phyloP scores from a whole-genome alignment of 2,888 invertebrate species.

The Tethea ocularis region DNA sequence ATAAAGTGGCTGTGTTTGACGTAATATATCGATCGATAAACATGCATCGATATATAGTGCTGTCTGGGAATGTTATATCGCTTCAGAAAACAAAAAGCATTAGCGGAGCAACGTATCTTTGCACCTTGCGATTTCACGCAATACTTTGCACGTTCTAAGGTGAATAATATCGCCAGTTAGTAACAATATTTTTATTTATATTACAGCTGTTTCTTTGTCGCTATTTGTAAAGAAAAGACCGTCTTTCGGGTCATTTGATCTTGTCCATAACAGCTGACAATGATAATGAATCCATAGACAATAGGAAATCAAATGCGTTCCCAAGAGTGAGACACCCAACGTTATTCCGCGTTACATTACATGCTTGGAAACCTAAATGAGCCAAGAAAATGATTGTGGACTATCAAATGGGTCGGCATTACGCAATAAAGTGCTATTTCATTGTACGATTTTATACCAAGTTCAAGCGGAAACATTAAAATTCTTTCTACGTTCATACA shows the following conservation, averaged over 20 bases:
- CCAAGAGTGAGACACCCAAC: not conserved
- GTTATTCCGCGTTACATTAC: slow-evolving; percentile 24
- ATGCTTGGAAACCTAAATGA: slow-evolving; percentile 44
- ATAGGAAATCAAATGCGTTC: not conserved
- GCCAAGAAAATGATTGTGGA: slow-evolving; percentile 45
- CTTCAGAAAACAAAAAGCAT: not conserved
- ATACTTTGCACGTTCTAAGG: not conserved
- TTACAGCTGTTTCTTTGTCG: not conserved
- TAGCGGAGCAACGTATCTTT: not conserved
- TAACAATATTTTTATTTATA: not conserved
- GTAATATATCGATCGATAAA: not conserved
- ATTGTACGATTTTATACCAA: slow-evolving; percentile 71
- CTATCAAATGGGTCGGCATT: slow-evolving; percentile 57
- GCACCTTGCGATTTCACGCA: not conserved
- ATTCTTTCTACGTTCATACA: slow-evolving; percentile 78
- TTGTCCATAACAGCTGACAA: slow-evolving; percentile 1
- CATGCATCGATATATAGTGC: slow-evolving; percentile 1
- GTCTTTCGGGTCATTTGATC: not conserved
- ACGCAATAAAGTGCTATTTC: slow-evolving; percentile 60
- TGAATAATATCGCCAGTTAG: not conserved
- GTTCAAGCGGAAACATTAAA: slow-evolving; percentile 81
- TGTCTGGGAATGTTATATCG: slow-evolving; percentile 1
- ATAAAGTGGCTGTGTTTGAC: not conserved
- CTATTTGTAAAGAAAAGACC: not conserved
- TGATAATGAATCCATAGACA: not conserved